phyloP scores from a whole-genome alignment of 2,888 invertebrate genomes.

The Coronaproctus castanopsis region DNA sequence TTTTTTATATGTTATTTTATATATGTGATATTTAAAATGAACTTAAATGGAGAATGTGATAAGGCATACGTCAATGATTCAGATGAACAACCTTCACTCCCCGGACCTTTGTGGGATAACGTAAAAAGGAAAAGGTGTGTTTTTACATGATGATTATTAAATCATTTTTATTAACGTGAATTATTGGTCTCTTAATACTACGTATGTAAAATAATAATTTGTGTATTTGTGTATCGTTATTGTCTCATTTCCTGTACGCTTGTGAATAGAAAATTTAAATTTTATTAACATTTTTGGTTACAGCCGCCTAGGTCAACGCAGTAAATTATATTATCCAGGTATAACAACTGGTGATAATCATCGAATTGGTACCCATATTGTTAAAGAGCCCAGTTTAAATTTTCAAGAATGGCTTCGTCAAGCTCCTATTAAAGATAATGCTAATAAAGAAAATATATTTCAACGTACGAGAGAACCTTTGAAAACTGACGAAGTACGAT shows the following conservation, averaged over 20 bases:
- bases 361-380: neutral
- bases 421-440: neutral
- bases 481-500: neutral
- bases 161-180: too few species aligned
- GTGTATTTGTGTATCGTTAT: too few species aligned
- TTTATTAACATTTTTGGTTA: too few species aligned
- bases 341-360: neutral
- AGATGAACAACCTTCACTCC: neutral
- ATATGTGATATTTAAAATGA: too few species aligned
- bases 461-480: neutral
- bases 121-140: neutral
- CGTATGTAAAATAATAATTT: too few species aligned
- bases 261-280: too few species aligned
- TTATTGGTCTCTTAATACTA: too few species aligned
- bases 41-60: neutral
- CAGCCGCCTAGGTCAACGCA: neutral
- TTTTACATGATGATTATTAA: too few species aligned
- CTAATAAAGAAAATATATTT: neutral
- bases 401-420: neutral
- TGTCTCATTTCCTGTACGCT: too few species aligned
- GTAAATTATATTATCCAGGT: neutral
- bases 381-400: neutral
- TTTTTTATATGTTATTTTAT: too few species aligned
- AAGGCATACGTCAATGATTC: neutral
- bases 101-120: neutral